Percentiles rank a stretch among this genome's conserved stretches.
Evolutionary conservation across 2,888 invertebrate species (phyloP).

Genomic region (Polydrusus pterygomalis): DNA sequence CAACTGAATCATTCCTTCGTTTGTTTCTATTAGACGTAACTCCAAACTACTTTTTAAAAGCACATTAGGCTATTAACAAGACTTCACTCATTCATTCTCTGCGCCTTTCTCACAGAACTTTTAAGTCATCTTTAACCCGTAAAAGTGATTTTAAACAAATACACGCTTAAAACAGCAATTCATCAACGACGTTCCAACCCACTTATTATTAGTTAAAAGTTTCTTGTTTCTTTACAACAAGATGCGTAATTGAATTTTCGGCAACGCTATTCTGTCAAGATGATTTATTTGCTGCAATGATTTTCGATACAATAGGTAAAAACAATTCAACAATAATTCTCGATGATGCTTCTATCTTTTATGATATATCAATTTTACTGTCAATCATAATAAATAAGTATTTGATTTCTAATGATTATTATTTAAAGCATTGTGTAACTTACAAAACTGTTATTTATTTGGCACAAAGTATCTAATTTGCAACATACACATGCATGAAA

Average conservation of each 20-base stretch:
- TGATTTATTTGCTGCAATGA: slow-evolving; percentile 50
- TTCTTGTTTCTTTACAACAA: slow-evolving; percentile 49
- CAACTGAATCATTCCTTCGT: slow-evolving; percentile 18
- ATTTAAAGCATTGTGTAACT: too few relatives aligned
- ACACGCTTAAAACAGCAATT: slow-evolving; percentile 54
- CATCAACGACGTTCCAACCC: slow-evolving; percentile 54
- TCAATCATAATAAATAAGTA: slow-evolving; percentile 4
- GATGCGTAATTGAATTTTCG: slow-evolving; percentile 54
- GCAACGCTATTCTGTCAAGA: slow-evolving; percentile 48
- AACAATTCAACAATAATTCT: slow-evolving; percentile 3
- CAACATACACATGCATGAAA: too few relatives aligned
- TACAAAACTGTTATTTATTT: too few relatives aligned
- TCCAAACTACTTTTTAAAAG: slow-evolving; percentile 49
- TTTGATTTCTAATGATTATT: too few relatives aligned
- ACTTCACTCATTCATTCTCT: slow-evolving; percentile 33
- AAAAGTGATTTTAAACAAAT: slow-evolving; percentile 55
- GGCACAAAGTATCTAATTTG: too few relatives aligned
- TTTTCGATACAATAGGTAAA: slow-evolving; percentile 37
- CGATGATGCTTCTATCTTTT: not conserved
- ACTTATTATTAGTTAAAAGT: slow-evolving; percentile 52
- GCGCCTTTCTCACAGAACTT: slow-evolving; percentile 49
- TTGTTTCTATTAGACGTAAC: slow-evolving; percentile 36
- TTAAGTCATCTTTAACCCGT: slow-evolving; percentile 48
- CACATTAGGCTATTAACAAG: slow-evolving; percentile 52
- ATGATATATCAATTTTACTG: not conserved